Conservation (phyloP, 2,888 invertebrate genomes). For the Synanthedon tipuliformis region DNA sequence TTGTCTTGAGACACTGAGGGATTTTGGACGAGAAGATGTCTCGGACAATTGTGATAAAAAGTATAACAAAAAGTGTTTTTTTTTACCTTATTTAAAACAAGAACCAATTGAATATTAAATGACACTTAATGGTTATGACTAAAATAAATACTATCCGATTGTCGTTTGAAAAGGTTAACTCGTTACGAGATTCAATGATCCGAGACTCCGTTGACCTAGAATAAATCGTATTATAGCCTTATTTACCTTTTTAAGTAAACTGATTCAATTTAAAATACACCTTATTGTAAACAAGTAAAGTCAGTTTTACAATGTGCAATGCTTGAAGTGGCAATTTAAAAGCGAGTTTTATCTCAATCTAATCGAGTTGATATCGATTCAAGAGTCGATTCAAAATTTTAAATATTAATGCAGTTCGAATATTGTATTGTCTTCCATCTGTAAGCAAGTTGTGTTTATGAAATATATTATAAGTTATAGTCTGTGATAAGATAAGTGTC, state of each 20-base stretch:
- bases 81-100: neutral
- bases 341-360: neutral
- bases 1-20: too few species aligned
- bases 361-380: neutral
- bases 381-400: neutral
- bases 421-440: too few species aligned
- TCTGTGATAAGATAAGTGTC: too few species aligned
- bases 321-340: neutral
- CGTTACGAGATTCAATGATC: slow-evolving; percentile 1
- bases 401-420: too few species aligned
- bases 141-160: neutral
- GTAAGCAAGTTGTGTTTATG: too few species aligned
- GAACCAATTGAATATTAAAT: neutral
- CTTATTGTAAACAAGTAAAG: neutral
- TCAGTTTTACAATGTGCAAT: neutral
- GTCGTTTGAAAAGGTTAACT: neutral
- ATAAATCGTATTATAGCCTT: slow-evolving; percentile 2
- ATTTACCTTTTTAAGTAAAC: slow-evolving; percentile 1
- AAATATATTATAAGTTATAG: too few species aligned
- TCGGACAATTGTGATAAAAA: neutral
- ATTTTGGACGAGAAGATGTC: too few species aligned
- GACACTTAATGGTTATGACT: neutral
- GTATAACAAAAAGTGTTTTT: neutral
- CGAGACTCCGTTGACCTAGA: slow-evolving; percentile 1
- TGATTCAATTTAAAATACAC: neutral